phyloP scores from a whole-genome alignment of 2,113 vertebrate genomes.

The Cheirogaleus medius region DNA sequence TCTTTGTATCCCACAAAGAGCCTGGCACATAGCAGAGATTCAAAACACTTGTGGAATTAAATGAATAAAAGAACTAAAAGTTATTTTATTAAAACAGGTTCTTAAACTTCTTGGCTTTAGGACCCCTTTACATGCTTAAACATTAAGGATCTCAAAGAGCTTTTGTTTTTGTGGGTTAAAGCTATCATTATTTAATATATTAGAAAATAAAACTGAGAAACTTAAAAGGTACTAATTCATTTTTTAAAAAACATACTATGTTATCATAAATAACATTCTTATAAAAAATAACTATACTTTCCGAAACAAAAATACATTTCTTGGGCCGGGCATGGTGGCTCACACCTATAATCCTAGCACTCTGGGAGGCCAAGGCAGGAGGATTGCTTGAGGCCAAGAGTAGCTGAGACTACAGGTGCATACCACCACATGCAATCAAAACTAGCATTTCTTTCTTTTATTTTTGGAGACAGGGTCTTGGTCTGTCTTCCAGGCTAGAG shows the following conservation, averaged over 20 bases:
- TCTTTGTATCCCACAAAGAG: neutral
- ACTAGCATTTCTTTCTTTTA: neutral
- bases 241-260: neutral
- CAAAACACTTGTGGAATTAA: neutral
- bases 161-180: neutral
- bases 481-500: neutral
- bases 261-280: neutral
- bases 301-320: neutral
- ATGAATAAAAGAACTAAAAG: neutral
- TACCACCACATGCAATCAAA: neutral
- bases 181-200: neutral
- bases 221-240: neutral
- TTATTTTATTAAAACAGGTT: neutral
- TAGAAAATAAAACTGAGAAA: constrained; percentile 10
- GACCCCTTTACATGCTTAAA: neutral
- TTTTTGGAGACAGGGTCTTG: neutral
- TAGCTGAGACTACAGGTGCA: neutral
- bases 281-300: neutral
- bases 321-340: too few species aligned
- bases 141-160: neutral
- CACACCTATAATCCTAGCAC: too few species aligned
- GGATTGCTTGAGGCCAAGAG: too few species aligned
- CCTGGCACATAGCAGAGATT: neutral
- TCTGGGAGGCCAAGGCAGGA: too few species aligned
- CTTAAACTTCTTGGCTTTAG: neutral